These are phyloP conservation scores for Melanostoma scalare DNA, from an alignment of 2,888 invertebrate species.

Conservation along the genomic window DNA sequence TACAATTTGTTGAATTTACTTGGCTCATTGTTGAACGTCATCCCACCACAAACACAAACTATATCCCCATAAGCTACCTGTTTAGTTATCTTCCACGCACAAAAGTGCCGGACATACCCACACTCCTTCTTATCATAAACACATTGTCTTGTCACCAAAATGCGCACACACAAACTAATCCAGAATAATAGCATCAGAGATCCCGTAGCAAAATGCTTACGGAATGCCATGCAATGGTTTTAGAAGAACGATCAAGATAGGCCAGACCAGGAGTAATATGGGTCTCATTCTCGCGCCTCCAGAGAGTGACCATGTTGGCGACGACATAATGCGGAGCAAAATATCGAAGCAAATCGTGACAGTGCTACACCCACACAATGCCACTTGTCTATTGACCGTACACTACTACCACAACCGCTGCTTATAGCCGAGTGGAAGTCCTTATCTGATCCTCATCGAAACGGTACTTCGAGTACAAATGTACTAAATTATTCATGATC, in stretches of 20 bases:
- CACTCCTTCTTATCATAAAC: constrained; percentile 63
- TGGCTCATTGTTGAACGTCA: constrained; percentile 35
- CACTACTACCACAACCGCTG: not conserved
- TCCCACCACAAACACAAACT: constrained; percentile 26
- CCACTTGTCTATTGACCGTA: constrained; percentile 44
- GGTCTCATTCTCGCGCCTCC: constrained; percentile 58
- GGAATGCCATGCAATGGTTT: constrained; percentile 51
- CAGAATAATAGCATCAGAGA: constrained; percentile 44
- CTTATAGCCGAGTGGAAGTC: constrained; percentile 49
- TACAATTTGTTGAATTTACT: constrained; percentile 41
- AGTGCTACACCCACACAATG: constrained; percentile 64
- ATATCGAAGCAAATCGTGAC: constrained; percentile 65
- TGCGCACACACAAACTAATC: constrained; percentile 25
- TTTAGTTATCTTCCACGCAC: constrained; percentile 49
- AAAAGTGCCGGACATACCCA: constrained; percentile 60
- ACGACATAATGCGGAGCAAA: constrained; percentile 72
- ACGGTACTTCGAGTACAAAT: constrained; percentile 73
- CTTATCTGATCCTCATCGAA: constrained; percentile 70
- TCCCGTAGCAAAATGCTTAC: constrained; percentile 53
- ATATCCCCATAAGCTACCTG: constrained; percentile 45
- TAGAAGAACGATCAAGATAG: constrained; percentile 57
- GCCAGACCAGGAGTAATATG: constrained; percentile 3
- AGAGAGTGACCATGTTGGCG: constrained; percentile 66
- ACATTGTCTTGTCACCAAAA: constrained; percentile 69
- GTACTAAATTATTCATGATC: constrained; percentile 72